These are phyloP conservation scores for Malurus elegans DNA, from an alignment of 2,113 vertebrate species.

Conservation along the genomic window DNA sequence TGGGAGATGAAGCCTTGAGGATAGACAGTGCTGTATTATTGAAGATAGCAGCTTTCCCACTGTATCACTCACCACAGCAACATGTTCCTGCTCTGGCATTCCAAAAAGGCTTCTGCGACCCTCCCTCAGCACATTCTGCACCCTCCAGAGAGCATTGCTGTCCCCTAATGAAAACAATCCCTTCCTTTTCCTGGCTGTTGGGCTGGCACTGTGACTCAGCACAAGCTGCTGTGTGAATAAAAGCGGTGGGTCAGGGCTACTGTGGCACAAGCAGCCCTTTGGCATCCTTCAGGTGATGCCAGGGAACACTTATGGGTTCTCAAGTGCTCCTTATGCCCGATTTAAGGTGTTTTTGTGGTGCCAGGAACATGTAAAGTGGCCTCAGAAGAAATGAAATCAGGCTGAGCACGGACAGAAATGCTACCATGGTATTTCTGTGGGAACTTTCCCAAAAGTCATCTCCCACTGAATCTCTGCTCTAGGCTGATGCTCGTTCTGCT, in stretches of 20 bases:
- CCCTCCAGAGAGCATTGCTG: not conserved
- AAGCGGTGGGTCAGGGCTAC: fast-evolving
- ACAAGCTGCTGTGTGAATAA: not conserved
- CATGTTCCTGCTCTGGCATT: not conserved
- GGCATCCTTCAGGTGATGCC: not conserved
- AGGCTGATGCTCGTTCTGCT: not conserved
- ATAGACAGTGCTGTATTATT: not conserved
- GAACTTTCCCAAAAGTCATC: slow-evolving; percentile 36
- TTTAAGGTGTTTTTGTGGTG: not conserved
- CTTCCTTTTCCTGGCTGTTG: not conserved
- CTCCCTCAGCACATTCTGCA: fast-evolving
- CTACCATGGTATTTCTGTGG: not conserved
- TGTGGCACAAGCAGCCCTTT: not conserved
- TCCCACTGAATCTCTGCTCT: slow-evolving; percentile 24
- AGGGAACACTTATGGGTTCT: not conserved
- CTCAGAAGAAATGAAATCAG: not conserved
- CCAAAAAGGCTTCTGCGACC: not conserved
- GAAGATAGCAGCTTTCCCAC: not conserved
- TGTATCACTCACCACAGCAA: not conserved
- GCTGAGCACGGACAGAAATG: not conserved
- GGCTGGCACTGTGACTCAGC: not conserved
- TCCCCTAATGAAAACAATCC: not conserved
- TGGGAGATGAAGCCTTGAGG: not conserved
- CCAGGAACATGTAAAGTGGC: not conserved
- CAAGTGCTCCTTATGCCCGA: not conserved